Conservation (phyloP, 1,140 invertebrate genomes). For the Drosophila bocki region DNA sequence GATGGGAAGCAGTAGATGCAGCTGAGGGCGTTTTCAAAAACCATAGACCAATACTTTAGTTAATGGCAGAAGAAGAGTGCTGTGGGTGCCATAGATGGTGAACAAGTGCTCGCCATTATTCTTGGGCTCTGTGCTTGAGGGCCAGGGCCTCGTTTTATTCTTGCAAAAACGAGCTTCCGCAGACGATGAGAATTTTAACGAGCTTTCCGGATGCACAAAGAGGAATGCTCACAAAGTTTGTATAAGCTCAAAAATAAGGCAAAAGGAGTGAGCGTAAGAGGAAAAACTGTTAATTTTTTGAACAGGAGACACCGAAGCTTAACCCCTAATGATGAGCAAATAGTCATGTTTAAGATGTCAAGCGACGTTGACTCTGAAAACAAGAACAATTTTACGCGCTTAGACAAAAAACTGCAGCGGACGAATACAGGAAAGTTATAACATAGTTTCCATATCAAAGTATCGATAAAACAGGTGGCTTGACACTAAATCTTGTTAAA, state of each 20-base stretch:
- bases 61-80: slow-evolving; percentile 53
- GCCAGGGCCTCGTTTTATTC: slow-evolving; percentile 52
- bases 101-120: slow-evolving; percentile 65
- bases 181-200: slow-evolving; percentile 51
- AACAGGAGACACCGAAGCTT: slow-evolving; percentile 4
- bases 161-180: slow-evolving; percentile 49
- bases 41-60: slow-evolving; percentile 41
- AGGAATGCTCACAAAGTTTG: slow-evolving; percentile 18
- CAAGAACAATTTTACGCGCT: slow-evolving; percentile 8
- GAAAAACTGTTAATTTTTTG: slow-evolving; percentile 43
- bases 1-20: slow-evolving; percentile 2
- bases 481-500: neutral
- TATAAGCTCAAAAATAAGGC: slow-evolving; percentile 25
- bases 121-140: slow-evolving; percentile 25
- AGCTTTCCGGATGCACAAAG: slow-evolving; percentile 62
- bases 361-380: slow-evolving; percentile 37
- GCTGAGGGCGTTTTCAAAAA: slow-evolving; percentile 5
- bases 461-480: neutral
- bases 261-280: neutral
- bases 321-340: slow-evolving; percentile 66
- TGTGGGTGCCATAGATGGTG: slow-evolving; percentile 50
- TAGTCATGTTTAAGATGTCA: slow-evolving; percentile 56
- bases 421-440: neutral
- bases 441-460: slow-evolving; percentile 6
- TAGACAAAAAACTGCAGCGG: neutral